Evolutionary conservation across 2,113 vertebrate genomes (phyloP).

Genomic region (Rhabdomys dilectus): DNA sequence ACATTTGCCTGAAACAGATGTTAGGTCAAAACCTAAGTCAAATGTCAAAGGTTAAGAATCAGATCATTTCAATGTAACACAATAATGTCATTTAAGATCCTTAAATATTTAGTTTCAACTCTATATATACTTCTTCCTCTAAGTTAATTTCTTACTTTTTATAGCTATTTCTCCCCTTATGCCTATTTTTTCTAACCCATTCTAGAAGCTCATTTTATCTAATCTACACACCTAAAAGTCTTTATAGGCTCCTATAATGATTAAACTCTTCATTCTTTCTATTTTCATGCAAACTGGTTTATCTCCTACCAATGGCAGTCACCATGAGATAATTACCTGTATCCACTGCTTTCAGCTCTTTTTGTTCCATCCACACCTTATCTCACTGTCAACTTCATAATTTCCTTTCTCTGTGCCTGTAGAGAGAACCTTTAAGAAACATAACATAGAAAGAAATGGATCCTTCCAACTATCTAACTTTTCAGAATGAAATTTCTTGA

Average conservation of each 20-base stretch:
- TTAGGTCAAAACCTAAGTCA: not conserved
- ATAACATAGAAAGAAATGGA: not conserved
- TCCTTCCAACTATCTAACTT: not conserved
- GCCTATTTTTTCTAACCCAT: not conserved
- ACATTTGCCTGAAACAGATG: not conserved
- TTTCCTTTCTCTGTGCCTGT: slow-evolving; percentile 28
- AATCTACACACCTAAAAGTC: not conserved
- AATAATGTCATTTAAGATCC: not conserved
- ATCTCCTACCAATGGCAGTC: not conserved
- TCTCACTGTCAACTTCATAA: not conserved
- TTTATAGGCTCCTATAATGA: not conserved
- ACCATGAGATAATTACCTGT: not conserved
- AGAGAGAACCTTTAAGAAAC: not conserved
- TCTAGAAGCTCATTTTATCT: not conserved
- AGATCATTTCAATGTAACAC: not conserved
- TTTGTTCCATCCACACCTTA: not conserved
- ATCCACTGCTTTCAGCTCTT: not conserved
- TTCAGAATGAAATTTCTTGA: not conserved
- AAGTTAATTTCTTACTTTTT: not conserved
- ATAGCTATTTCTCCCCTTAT: not conserved
- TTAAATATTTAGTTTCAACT: not conserved
- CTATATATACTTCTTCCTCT: not conserved
- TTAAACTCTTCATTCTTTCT: not conserved
- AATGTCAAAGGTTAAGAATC: not conserved
- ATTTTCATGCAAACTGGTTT: not conserved